phyloP scores from a whole-genome alignment of 2,113 vertebrate species.

The Oplegnathus fasciatus region DNA sequence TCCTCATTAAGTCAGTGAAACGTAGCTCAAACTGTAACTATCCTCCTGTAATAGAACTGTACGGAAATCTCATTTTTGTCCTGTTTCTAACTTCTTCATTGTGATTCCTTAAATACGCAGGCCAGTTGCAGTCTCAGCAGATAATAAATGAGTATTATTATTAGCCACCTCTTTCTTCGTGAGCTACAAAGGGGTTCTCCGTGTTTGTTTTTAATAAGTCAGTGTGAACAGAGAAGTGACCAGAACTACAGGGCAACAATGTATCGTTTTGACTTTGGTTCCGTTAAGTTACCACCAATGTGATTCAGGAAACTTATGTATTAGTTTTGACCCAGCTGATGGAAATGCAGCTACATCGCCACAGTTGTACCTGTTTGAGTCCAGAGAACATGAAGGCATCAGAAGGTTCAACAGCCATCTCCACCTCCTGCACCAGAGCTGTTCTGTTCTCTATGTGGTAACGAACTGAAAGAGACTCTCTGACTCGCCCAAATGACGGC shows the following conservation, averaged over 20 bases:
- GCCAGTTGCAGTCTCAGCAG: too few species aligned
- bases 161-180: too few species aligned
- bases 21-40: too few species aligned
- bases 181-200: too few species aligned
- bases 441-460: conserved; percentile 96
- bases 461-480: conserved; percentile 93
- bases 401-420: conserved; percentile 95
- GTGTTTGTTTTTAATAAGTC: neutral
- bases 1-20: too few species aligned
- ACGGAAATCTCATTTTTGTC: too few species aligned
- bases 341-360: neutral
- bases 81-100: too few species aligned
- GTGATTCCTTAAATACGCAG: too few species aligned
- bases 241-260: neutral
- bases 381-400: conserved; percentile 99
- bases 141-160: too few species aligned
- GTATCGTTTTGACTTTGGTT: neutral
- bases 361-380: conserved; percentile 92
- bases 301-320: too few species aligned
- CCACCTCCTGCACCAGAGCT: conserved; percentile 93
- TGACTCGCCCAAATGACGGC: conserved; percentile 93
- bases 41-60: too few species aligned
- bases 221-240: neutral
- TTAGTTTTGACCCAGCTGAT: neutral
- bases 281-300: neutral